Percentiles rank a stretch among this genome's conserved stretches.
These are phyloP conservation scores for Dryocosmus kuriphilus DNA, from an alignment of 2,888 invertebrate genomes.

Conservation along the genomic window DNA sequence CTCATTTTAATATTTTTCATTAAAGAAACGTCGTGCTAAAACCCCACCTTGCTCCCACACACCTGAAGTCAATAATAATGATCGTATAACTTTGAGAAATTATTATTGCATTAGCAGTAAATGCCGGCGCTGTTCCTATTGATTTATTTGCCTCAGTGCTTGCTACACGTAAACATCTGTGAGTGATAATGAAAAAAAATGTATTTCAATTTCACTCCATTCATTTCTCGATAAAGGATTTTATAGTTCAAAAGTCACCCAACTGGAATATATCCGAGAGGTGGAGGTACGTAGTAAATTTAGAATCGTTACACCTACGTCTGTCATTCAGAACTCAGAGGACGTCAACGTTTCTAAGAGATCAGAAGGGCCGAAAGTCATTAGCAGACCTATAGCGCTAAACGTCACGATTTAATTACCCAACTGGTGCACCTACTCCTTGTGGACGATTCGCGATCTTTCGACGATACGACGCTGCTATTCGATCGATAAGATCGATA, in stretches of 20 bases:
- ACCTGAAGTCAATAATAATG: slow-evolving; percentile 1
- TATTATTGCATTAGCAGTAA: slow-evolving; percentile 14
- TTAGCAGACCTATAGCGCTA: slow-evolving; percentile 22
- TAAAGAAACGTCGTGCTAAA: background rate
- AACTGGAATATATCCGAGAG: background rate
- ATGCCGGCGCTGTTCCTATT: background rate
- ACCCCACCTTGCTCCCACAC: background rate
- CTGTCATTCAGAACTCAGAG: slow-evolving; percentile 10
- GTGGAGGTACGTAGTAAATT: background rate
- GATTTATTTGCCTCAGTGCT: background rate
- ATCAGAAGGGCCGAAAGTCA: slow-evolving; percentile 31
- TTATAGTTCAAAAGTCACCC: background rate
- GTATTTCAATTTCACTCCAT: background rate
- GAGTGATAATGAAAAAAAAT: background rate
- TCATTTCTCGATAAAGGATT: background rate
- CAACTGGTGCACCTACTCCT: slow-evolving; percentile 45
- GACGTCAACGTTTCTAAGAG: slow-evolving; percentile 15
- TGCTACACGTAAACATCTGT: background rate
- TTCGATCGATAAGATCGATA: slow-evolving; percentile 57
- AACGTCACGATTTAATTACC: slow-evolving; percentile 69
- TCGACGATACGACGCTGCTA: slow-evolving; percentile 61
- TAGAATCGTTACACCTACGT: background rate
- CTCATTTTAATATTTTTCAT: background rate
- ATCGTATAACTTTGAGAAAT: background rate
- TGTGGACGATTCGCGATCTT: slow-evolving; percentile 59